Evolutionary conservation across 2,888 invertebrate species (phyloP).

Genomic region (Ypsolopha scabrella): DNA sequence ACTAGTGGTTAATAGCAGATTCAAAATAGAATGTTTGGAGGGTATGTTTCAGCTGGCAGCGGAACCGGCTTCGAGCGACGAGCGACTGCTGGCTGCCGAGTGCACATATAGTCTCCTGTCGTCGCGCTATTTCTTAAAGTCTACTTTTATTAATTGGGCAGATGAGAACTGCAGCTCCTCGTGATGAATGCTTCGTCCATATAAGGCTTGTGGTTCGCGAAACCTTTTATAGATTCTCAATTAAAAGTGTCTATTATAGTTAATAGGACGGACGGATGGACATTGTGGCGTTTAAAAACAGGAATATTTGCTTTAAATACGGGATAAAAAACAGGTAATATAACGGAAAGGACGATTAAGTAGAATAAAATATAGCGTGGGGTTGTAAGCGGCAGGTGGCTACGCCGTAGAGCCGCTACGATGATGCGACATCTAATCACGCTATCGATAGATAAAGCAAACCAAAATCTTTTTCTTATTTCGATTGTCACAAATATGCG

Average conservation of each 20-base stretch:
- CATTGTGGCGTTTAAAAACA: constrained; percentile 54
- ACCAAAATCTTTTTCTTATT: no score
- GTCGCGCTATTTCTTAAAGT: constrained; percentile 58
- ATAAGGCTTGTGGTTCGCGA: constrained; percentile 60
- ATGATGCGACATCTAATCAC: constrained; percentile 11
- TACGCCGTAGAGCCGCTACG: constrained; percentile 34
- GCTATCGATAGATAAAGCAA: constrained; percentile 1
- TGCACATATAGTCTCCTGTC: constrained; percentile 33
- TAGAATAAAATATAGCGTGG: constrained; percentile 68
- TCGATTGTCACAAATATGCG: no score
- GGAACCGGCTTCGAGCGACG: constrained; percentile 43
- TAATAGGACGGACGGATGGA: constrained; percentile 56
- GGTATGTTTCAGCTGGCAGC: constrained; percentile 53
- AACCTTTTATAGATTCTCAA: constrained; percentile 71
- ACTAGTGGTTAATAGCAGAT: constrained; percentile 42
- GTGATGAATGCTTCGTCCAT: constrained; percentile 63
- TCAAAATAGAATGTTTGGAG: constrained; percentile 62
- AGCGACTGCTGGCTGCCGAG: constrained; percentile 20
- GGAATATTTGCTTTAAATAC: constrained; percentile 65
- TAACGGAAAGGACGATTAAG: constrained; percentile 70
- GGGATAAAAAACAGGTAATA: constrained; percentile 63
- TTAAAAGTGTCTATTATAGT: constrained; percentile 69
- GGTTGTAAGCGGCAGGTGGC: constrained; percentile 68
- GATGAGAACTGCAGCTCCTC: constrained; percentile 63
- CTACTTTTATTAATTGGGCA: constrained; percentile 71